These are phyloP conservation scores for Latrodectus hesperus DNA, from an alignment of 2,888 invertebrate species.

Conservation along the genomic window DNA sequence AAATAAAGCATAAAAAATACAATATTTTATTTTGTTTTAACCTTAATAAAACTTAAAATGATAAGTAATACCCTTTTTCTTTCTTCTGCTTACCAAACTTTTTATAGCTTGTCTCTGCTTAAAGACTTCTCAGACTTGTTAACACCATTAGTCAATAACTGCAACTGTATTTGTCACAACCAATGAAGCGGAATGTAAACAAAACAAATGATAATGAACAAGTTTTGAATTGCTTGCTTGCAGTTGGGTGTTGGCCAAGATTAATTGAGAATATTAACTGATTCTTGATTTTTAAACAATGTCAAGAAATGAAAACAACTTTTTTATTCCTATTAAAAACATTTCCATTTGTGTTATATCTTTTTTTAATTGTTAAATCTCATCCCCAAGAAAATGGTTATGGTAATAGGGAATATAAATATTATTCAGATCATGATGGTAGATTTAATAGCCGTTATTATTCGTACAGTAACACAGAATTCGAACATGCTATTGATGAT, in stretches of 20 bases:
- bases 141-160: neutral
- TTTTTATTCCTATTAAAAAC: neutral
- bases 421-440: slow-evolving; percentile 31
- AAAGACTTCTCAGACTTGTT: too few species aligned
- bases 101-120: too few species aligned
- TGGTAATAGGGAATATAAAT: slow-evolving; percentile 14
- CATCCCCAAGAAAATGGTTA: slow-evolving; percentile 27
- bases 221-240: neutral
- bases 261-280: slow-evolving; percentile 1
- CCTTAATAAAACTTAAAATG: too few species aligned
- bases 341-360: neutral
- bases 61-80: too few species aligned
- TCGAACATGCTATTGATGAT: slow-evolving; percentile 59
- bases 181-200: slow-evolving; percentile 58
- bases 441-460: slow-evolving; percentile 13
- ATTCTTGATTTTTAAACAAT: slow-evolving; percentile 9
- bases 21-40: too few species aligned
- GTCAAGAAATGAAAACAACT: slow-evolving; percentile 25
- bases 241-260: neutral
- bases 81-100: too few species aligned
- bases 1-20: too few species aligned
- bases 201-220: neutral
- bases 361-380: neutral
- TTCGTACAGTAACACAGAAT: slow-evolving; percentile 51
- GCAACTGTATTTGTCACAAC: slow-evolving; percentile 16